Percentiles rank a stretch among this genome's conserved stretches.
These are phyloP conservation scores for Pollachius pollachius DNA, from an alignment of 2,113 vertebrate species.

Conservation along the genomic window DNA sequence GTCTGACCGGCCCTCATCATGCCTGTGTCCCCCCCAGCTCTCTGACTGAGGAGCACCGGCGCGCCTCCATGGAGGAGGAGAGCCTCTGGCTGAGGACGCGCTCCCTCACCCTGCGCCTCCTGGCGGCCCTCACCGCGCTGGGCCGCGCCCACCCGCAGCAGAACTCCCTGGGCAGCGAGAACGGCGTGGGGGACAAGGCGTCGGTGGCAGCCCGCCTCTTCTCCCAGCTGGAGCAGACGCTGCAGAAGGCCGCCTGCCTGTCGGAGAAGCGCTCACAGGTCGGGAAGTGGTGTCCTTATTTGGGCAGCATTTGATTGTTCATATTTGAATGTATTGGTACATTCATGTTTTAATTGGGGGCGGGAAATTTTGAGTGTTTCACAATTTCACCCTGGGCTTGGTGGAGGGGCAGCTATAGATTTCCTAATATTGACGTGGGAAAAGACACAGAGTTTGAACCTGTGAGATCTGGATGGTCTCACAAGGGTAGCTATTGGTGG, in stretches of 20 bases:
- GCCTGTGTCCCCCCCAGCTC: slow-evolving; percentile 64
- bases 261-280: slow-evolving; percentile 76
- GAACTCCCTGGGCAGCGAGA: slow-evolving; percentile 85
- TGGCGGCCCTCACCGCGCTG: slow-evolving; percentile 78
- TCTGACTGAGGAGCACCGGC: slow-evolving; percentile 84
- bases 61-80: slow-evolving; percentile 88
- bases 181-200: slow-evolving; percentile 83
- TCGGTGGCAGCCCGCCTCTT: slow-evolving; percentile 78
- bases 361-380: too few species aligned
- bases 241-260: slow-evolving; percentile 80
- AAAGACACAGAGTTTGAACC: too few species aligned
- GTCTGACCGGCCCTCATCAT: neutral
- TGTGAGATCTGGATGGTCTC: too few species aligned
- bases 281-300: neutral
- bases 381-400: too few species aligned
- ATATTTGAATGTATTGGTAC: too few species aligned
- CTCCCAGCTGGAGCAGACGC: slow-evolving; percentile 78
- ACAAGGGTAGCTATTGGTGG: too few species aligned
- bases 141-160: slow-evolving; percentile 76
- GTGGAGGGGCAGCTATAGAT: too few species aligned
- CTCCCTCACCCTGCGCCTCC: slow-evolving; percentile 86
- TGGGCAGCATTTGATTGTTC: too few species aligned
- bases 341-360: too few species aligned
- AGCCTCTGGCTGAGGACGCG: slow-evolving; percentile 87
- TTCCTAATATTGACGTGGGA: too few species aligned